Base-by-base conservation (phyloP, 37 sponge, comb jelly and placozoan species). In the Geodia barretti region DNA sequence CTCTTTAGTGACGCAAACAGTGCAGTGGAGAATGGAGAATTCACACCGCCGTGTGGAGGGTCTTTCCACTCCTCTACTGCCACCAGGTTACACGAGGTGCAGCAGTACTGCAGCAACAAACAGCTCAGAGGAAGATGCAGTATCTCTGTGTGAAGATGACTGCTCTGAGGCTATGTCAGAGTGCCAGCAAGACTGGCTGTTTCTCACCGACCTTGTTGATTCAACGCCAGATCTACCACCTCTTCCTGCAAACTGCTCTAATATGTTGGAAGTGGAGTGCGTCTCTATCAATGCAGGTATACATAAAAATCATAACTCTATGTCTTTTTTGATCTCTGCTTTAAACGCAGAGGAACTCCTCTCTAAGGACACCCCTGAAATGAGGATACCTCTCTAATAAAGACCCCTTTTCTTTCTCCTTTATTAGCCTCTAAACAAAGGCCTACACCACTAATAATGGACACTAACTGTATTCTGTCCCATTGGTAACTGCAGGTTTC, bases 31-130 rank as follows among this genome's bases (percentile, higher is more conserved):
- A 70, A 26, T 3, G 72, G 64, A 1, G 20, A 21, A 0, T 2
- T 82, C 0, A 24, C 60, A 14, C 72, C 39, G 24, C 2, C 2
- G 7, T 82, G 82, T 25, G 26, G 39, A 34, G 62, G 19, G 43
- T 64, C 14, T 82, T 82, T 38, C 34, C 59, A 14, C 23, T 38
- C 37, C 41, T 82, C 42, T 82, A 82, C 62, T 82, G 82, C 43
- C 64, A 82, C 62, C 64, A 82, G 41, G 74, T 82, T 41, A 8
- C 77, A 20, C 39, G 8, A 8, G 35, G 41, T 77, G 64, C 8
- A 11, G 26, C 34, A 37, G 40, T 4, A 3, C 3, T 9, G 8
- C 3, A 23, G 21, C 14, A 7, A 34, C 59, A 34, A 24, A 43
- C 20, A 8, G 39, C 25, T 54, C 35, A n/a, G 24, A 41, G n/a